A percentile compares a stretch with the other conserved stretches of the same genome.
phyloP scores from a whole-genome alignment of 1,140 invertebrate genomes.

The Megalonaias nervosa region DNA sequence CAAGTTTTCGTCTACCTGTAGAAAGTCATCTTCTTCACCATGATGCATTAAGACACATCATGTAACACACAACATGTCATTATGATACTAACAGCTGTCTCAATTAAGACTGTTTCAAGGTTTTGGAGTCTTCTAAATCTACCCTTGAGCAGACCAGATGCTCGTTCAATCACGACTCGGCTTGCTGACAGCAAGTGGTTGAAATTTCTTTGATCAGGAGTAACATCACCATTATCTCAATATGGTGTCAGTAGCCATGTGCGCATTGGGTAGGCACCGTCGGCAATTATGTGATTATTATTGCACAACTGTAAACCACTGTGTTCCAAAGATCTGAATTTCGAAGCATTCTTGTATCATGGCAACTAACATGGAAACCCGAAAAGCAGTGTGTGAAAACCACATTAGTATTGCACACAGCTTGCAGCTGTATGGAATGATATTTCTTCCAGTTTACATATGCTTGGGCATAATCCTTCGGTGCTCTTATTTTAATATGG shows the following conservation, averaged over 20 bases:
- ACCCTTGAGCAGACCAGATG: too few species aligned
- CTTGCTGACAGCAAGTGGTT: neutral
- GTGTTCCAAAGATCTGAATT: constrained; percentile 42
- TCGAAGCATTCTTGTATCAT: constrained; percentile 37
- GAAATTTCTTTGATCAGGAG: too few species aligned
- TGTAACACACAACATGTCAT: constrained; percentile 59
- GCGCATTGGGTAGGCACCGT: too few species aligned
- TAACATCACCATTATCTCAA: too few species aligned
- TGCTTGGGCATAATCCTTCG: constrained; percentile 19
- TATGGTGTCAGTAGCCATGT: too few species aligned
- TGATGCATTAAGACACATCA: constrained; percentile 48
- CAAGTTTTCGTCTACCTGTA: constrained; percentile 1
- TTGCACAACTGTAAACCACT: constrained; percentile 19
- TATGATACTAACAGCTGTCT: constrained; percentile 16
- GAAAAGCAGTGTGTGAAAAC: constrained; percentile 31
- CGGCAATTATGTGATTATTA: too few species aligned
- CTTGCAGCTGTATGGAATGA: constrained; percentile 36
- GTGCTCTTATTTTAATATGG: constrained; percentile 24
- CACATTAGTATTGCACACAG: constrained; percentile 29
- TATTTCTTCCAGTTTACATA: constrained; percentile 42
- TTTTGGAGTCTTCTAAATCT: too few species aligned
- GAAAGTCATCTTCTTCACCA: constrained; percentile 23
- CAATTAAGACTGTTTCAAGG: too few species aligned
- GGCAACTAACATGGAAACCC: constrained; percentile 39
- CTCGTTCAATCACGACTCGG: constrained; percentile 30